Evolutionary conservation across 2,113 vertebrate genomes (phyloP).

Genomic region (Myotis brandtii): DNA sequence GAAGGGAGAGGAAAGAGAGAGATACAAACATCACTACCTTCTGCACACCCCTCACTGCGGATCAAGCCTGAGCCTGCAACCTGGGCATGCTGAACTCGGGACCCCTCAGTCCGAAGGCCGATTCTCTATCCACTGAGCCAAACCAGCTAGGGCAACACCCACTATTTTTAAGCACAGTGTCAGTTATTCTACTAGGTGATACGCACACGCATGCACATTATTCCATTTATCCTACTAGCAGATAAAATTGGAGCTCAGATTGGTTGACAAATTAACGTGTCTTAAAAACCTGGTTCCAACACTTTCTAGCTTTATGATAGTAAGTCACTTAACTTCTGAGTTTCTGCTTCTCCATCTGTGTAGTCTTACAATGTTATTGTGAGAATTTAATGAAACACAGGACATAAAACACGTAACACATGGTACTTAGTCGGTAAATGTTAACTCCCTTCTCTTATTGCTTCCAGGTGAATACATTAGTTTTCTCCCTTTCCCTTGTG

Average conservation of each 20-base stretch:
- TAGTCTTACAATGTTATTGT: background rate
- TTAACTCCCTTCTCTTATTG: background rate
- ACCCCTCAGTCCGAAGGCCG: no score
- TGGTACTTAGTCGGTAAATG: background rate
- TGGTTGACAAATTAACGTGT: background rate
- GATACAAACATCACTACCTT: no score
- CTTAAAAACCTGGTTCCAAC: constrained; percentile 22
- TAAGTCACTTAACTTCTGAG: constrained; percentile 38
- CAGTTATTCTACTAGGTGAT: background rate
- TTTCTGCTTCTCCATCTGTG: constrained; percentile 16
- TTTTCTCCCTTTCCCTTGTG: background rate
- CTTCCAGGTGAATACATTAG: background rate
- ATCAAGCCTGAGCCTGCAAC: no score
- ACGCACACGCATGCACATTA: background rate
- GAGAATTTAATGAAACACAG: constrained; percentile 43
- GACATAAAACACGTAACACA: background rate
- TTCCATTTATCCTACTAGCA: background rate
- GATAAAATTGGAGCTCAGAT: background rate
- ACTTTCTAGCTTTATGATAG: background rate
- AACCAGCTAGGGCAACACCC: background rate
- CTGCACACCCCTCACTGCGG: no score
- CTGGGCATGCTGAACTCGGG: no score
- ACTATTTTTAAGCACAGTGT: background rate
- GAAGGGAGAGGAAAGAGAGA: no score
- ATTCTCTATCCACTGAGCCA: no score